Evolutionary conservation across 2,888 invertebrate species (phyloP), one percentile per base, ranked within the genome.

Genomic region (Ernsta delagoae): DNA sequence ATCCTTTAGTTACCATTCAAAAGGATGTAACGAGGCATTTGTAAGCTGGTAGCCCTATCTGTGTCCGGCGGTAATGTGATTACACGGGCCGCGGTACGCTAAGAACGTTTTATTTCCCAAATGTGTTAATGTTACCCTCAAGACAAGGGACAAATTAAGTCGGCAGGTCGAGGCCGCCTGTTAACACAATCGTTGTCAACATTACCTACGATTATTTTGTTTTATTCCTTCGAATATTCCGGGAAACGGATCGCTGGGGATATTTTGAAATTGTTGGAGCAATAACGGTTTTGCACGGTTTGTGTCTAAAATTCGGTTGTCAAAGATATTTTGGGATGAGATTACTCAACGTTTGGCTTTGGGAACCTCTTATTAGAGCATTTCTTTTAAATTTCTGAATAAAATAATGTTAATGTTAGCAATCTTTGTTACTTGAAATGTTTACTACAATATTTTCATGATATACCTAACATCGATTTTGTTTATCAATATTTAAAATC

Each of bases 101-200:
- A 75, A 70, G 73, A 71, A 64, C 65, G 69, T 80, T 77, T 82
- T 81, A 81, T 82, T 78, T 75, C 73, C 76, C 75, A 71, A 79
- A 82, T 78, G 81, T 79, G 79, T 79, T 82, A 83, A 83, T 81
- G 81, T 83, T 77, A 77, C 77, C 75, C 78, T 72, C 71, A 74
- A 75, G 78, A 78, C 77, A 75, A 73, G 74, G 72, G 76, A 74
- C 76, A 75, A 80, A 83, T 83, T 80, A 83, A 79, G 72, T 74
- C 65, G 62, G 71, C 65, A 60, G 67, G 67, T 66, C 59, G 57
- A 68, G 59, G 59, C 53, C 65, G 63, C 69, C 65, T 65, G 50
- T 59, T 53, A 59, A 65, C 59, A 59, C 50, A 53, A 59, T 59
- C 41, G 64, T 65, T 65, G 59, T 59, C 59, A 60, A 66, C 66